Evolutionary conservation across 64 coral and sea anemone genomes (phyloP).

Genomic region (Montipora foliosa): DNA sequence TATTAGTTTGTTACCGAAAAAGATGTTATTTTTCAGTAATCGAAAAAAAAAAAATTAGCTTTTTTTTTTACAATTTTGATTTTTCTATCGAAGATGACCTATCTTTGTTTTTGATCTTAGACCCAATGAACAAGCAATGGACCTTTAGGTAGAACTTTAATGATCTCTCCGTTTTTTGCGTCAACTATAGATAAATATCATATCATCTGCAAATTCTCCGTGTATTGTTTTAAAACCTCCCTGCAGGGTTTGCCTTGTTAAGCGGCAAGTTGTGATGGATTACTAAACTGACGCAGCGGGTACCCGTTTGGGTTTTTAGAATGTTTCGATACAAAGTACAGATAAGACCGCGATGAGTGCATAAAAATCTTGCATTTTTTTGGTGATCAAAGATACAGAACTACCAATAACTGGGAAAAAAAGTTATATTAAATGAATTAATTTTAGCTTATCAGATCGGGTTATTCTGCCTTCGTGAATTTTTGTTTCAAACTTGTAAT

Average conservation of each 20-base stretch:
- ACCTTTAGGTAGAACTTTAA: too few species aligned
- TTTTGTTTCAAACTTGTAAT: too few species aligned
- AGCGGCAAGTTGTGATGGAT: background rate
- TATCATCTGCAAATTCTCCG: background rate
- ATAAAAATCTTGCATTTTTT: background rate
- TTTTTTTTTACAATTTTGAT: background rate
- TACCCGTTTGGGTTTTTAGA: background rate
- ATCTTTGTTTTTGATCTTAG: background rate
- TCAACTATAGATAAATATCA: background rate
- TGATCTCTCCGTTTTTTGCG: background rate
- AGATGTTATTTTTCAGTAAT: background rate
- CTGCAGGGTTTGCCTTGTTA: background rate
- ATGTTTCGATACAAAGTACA: background rate
- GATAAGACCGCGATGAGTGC: background rate
- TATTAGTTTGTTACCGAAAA: background rate
- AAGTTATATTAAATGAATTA: too few species aligned
- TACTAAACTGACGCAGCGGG: constrained; percentile 6
- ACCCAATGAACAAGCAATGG: background rate
- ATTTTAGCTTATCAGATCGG: too few species aligned
- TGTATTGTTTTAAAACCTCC: background rate
- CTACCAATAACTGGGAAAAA: too few species aligned
- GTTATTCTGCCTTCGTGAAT: too few species aligned
- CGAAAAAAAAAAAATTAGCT: background rate
- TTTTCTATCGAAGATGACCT: background rate
- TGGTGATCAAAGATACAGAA: too few species aligned